Percentiles rank a stretch among this genome's conserved stretches.
Conservation (phyloP, 2,113 vertebrate species). For the Aythya baeri region DNA sequence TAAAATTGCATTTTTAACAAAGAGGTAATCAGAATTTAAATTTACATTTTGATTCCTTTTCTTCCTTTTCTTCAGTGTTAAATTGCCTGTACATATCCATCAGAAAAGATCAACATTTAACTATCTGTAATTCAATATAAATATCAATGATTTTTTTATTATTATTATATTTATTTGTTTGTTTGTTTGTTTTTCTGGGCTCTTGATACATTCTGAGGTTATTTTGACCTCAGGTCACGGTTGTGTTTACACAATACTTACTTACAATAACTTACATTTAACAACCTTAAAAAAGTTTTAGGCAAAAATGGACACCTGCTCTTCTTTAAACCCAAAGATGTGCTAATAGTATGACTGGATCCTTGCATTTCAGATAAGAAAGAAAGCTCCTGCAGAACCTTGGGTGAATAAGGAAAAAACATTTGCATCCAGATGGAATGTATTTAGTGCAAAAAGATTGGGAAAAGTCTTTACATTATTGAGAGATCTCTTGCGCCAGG, state of each 20-base stretch:
- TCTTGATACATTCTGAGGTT: background rate
- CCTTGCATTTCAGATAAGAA: background rate
- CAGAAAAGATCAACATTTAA: background rate
- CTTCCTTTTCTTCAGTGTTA: background rate
- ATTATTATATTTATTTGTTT: background rate
- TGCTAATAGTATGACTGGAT: background rate
- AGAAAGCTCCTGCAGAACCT: accelerated
- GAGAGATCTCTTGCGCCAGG: background rate
- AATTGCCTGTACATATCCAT: background rate
- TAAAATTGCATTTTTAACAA: background rate
- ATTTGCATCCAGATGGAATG: background rate
- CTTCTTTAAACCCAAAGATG: background rate
- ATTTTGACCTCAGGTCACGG: conserved; percentile 10
- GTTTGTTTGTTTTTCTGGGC: background rate
- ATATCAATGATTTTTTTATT: background rate
- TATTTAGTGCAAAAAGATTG: background rate
- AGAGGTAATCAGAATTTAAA: background rate
- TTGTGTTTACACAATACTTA: conserved; percentile 23
- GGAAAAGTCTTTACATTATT: background rate
- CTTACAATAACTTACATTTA: background rate
- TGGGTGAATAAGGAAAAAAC: background rate
- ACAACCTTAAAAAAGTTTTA: background rate
- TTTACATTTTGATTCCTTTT: background rate
- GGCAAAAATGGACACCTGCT: background rate
- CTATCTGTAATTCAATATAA: background rate